Evolutionary conservation across 2,888 invertebrate species (phyloP).

Genomic region (Dasysyrphus tricinctus): DNA sequence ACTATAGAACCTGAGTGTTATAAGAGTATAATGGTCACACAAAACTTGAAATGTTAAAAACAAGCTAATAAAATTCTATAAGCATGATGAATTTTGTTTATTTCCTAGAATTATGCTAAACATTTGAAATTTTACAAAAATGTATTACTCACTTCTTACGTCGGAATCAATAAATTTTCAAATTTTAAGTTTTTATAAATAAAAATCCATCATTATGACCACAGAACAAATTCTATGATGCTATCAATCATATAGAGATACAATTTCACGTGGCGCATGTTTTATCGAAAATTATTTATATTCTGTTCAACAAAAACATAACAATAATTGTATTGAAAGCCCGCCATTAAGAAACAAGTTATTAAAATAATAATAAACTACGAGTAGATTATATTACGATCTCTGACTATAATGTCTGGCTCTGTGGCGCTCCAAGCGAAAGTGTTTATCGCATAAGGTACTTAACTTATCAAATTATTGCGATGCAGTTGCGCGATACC

Average conservation of each 20-base stretch:
- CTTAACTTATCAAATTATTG: conserved; percentile 41
- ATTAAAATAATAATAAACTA: background rate
- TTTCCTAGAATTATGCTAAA: no score
- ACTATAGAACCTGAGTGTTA: no score
- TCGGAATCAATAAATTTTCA: background rate
- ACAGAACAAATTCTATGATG: background rate
- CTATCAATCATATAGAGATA: conserved; percentile 12
- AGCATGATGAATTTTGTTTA: no score
- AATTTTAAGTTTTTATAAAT: background rate
- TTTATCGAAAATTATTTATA: background rate
- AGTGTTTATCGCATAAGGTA: conserved; percentile 48
- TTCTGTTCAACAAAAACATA: background rate
- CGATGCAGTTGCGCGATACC: conserved; percentile 33
- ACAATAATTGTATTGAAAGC: background rate
- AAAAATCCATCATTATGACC: background rate
- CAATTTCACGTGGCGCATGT: conserved; percentile 2
- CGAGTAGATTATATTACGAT: background rate
- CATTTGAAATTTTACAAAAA: background rate
- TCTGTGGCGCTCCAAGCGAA: conserved; percentile 42
- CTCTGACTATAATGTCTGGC: background rate
- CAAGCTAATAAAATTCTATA: no score
- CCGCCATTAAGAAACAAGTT: background rate
- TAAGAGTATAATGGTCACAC: no score
- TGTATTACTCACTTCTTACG: background rate
- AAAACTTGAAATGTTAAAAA: no score